Base-by-base conservation (phyloP, 2,888 invertebrate species). In the Salpingus planirostris region DNA sequence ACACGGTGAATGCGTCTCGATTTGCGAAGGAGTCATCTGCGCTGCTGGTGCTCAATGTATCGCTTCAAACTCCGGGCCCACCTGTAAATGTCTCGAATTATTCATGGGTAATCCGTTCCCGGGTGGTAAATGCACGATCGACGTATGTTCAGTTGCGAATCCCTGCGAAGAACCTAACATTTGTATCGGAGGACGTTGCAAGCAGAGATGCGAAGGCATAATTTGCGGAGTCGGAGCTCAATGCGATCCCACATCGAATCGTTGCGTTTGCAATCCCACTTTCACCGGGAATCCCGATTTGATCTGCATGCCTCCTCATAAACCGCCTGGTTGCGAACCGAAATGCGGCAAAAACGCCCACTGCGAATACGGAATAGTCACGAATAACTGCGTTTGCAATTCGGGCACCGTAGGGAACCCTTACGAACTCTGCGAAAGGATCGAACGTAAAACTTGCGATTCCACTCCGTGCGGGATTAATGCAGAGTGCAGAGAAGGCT, bases 231-330 rank as follows among this genome's bases (percentile, higher is more conserved):
- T 90, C 18, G 91, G 91, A 4, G 91, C 91, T 10, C 77, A 78
- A 29, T 92, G 92, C 57, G 83, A 90, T 55, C 76, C 76, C 49
- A 69, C 73, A 30, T 80, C 78, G 15, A 89, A 88, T 42, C 81
- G 80, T 65, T 92, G 92, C 61, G 73, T 86, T 26, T 92, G 92
- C 55, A 80, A 89, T 58, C 79, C 84, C 8, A 84, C 83, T 57
- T 90, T 90, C 59, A 76, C 87, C 42, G 92, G 92, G 51, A 88
- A 91, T 60, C 89, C 91, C 1, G 85, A 89, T 57, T 67, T 89
- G 13, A 71, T 91, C 28, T 91, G 91, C 55, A 88, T 90, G 80
- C 90, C 91, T 56, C 89, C 85, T n/a, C n/a, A n/a, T n/a, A n/a
- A n/a, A n/a, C n/a, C n/a, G n/a, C 88, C 91, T 6, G 67, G 70